Percentiles rank a stretch among this genome's conserved stretches.
Conservation (phyloP, 1,140 invertebrate species). For the Oncopeltus fasciatus region DNA sequence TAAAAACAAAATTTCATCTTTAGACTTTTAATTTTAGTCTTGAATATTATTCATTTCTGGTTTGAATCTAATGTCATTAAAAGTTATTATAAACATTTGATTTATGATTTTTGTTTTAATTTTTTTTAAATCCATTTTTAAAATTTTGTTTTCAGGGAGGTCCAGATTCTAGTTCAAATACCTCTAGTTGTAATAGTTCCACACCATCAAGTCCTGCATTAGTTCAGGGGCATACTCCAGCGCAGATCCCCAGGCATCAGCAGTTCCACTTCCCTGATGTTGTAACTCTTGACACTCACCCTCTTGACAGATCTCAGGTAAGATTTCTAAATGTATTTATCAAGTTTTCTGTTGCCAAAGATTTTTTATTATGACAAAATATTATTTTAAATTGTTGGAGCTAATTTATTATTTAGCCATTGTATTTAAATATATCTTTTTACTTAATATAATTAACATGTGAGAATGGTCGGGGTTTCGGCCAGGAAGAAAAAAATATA, state of each 20-base stretch:
- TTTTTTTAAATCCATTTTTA: not conserved
- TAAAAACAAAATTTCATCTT: no score
- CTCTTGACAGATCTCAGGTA: slow-evolving; percentile 26
- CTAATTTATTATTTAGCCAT: no score
- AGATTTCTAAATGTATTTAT: not conserved
- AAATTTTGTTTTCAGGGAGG: slow-evolving; percentile 31
- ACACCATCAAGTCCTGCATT: slow-evolving; percentile 87
- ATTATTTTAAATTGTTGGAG: no score
- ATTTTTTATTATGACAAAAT: no score
- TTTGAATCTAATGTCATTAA: no score
- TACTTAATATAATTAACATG: no score
- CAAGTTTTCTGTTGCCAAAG: not conserved
- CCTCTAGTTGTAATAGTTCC: slow-evolving; percentile 90
- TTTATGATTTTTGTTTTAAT: not conserved
- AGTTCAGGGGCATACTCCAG: slow-evolving; percentile 40
- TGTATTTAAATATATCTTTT: no score
- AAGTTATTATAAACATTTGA: slow-evolving; percentile 7
- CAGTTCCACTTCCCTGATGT: slow-evolving; percentile 68
- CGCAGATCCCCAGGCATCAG: slow-evolving; percentile 35
- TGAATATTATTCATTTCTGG: no score
- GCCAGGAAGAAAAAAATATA: no score
- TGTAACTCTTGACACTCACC: slow-evolving; percentile 37
- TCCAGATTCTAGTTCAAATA: slow-evolving; percentile 80
- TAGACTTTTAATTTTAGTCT: no score
- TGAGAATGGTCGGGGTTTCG: no score